A percentile compares a stretch with the other conserved stretches of the same genome.
Evolutionary conservation across 2,888 invertebrate species (phyloP).

Genomic region (Enchytraeus crypticus): DNA sequence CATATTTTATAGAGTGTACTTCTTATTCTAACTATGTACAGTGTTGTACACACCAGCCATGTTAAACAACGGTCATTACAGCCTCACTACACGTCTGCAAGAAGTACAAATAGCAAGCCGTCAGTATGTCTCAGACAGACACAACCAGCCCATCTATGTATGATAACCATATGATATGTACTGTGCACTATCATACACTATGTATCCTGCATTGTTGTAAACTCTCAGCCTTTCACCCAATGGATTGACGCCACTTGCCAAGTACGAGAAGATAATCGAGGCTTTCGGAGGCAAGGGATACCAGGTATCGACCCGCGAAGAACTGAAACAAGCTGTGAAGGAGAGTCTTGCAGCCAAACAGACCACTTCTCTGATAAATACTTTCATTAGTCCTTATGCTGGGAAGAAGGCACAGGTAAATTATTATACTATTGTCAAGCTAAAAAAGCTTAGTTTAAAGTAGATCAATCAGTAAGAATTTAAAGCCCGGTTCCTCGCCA

Average conservation of each 20-base stretch:
- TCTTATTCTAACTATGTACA: too few relatives aligned
- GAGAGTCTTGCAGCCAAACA: constrained; percentile 59
- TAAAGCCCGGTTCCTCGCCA: too few relatives aligned
- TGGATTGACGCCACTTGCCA: constrained; percentile 66
- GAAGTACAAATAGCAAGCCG: too few relatives aligned
- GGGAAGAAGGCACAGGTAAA: constrained; percentile 73
- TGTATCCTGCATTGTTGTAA: not conserved
- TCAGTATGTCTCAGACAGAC: too few relatives aligned
- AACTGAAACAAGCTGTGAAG: constrained; percentile 64
- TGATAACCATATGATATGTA: too few relatives aligned
- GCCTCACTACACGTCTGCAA: too few relatives aligned
- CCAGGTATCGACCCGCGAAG: constrained; percentile 67
- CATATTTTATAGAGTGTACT: too few relatives aligned
- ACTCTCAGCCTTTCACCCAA: constrained; percentile 71
- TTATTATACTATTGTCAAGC: not conserved
- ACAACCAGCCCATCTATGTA: too few relatives aligned
- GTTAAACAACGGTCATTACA: too few relatives aligned
- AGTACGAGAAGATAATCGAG: constrained; percentile 81
- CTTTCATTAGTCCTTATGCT: constrained; percentile 76
- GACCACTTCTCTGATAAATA: constrained; percentile 77
- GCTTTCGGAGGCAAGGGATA: constrained; percentile 75
- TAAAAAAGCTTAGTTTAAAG: not conserved
- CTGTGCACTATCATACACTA: too few relatives aligned
- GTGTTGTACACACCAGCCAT: too few relatives aligned
- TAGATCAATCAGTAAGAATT: too few relatives aligned